Evolutionary conservation across 2,797 vertebrate genomes (phyloP).

Genomic region (Bryconaethiops microstoma): DNA sequence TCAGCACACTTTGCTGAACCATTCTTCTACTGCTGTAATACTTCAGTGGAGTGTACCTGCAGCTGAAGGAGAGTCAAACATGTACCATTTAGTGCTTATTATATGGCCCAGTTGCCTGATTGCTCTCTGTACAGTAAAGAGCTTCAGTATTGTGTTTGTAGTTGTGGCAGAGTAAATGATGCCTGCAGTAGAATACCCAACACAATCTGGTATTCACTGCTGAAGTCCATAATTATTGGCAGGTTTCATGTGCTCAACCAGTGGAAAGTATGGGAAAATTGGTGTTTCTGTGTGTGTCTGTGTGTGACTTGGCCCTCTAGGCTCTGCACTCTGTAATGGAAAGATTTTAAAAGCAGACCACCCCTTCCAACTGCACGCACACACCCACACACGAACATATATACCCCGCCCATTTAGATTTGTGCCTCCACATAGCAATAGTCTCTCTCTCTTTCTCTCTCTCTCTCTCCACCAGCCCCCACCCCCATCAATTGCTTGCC

Average conservation of each 20-base stretch:
- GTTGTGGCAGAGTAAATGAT: slow-evolving; percentile 7
- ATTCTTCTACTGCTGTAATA: too few relatives aligned
- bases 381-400: slow-evolving; percentile 49
- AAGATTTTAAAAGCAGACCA: slow-evolving; percentile 81
- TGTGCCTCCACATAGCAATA: slow-evolving; percentile 9
- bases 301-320: slow-evolving; percentile 64
- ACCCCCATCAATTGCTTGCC: slow-evolving; percentile 12
- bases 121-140: not conserved
- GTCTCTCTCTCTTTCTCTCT: slow-evolving; percentile 43
- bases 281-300: slow-evolving; percentile 57
- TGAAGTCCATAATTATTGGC: slow-evolving; percentile 84
- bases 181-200: not conserved
- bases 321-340: slow-evolving; percentile 79
- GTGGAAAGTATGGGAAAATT: slow-evolving; percentile 79
- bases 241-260: slow-evolving; percentile 79
- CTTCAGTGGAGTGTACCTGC: not conserved
- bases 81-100: not conserved
- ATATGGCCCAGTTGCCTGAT: not conserved
- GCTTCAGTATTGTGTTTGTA: not conserved
- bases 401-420: slow-evolving; percentile 23
- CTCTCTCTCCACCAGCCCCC: slow-evolving; percentile 34
- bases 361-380: slow-evolving; percentile 49
- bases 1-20: not conserved
- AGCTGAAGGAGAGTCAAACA: not conserved
- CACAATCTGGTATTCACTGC: slow-evolving; percentile 27